These are phyloP conservation scores for Zonitis immaculata DNA, from an alignment of 2,888 invertebrate genomes.

Conservation along the genomic window DNA sequence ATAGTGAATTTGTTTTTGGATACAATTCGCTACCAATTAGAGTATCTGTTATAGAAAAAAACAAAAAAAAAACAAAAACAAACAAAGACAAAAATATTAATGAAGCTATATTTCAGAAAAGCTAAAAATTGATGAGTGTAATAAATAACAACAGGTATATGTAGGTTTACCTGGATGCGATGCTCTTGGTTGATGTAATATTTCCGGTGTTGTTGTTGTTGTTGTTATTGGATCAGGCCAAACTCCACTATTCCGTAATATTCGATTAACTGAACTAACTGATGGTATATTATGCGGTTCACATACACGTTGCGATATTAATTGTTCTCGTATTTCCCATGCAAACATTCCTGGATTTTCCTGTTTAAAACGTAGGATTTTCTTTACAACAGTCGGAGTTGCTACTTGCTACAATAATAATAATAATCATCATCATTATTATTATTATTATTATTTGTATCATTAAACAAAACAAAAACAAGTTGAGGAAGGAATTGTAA, in stretches of 20 bases:
- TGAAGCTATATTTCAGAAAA: too few species aligned
- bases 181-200: constrained; percentile 42
- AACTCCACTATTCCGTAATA: constrained; percentile 80
- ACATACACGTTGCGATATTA: constrained; percentile 85
- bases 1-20: constrained; percentile 30
- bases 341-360: constrained; percentile 96
- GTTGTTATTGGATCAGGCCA: constrained; percentile 68
- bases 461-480: too few species aligned
- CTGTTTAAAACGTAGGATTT: constrained; percentile 88
- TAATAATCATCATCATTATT: too few species aligned
- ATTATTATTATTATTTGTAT: too few species aligned
- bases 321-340: constrained; percentile 91
- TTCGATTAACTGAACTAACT: constrained; percentile 91
- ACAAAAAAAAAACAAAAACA: background rate
- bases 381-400: constrained; percentile 91
- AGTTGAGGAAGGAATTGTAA: too few species aligned
- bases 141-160: background rate
- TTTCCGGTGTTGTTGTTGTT: too few species aligned
- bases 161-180: constrained; percentile 32
- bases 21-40: constrained; percentile 39
- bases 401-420: constrained; percentile 81
- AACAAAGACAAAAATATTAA: background rate
- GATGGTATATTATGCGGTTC: constrained; percentile 89
- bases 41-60: constrained; percentile 12
- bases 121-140: background rate